These are phyloP conservation scores for Gymnoscelis rufifasciata DNA, from an alignment of 2,888 invertebrate genomes.

Conservation along the genomic window DNA sequence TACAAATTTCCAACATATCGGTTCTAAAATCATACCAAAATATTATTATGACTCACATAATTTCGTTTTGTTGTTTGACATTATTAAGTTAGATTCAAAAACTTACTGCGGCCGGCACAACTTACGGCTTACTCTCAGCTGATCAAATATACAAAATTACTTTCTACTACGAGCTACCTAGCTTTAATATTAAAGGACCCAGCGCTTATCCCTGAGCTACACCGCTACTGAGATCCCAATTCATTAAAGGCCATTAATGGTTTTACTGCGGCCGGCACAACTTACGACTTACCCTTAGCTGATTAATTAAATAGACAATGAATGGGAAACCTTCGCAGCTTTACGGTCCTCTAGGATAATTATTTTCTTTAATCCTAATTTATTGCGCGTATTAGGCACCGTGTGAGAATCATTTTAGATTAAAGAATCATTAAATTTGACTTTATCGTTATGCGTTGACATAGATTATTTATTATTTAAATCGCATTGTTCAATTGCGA, in stretches of 20 bases:
- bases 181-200: neutral
- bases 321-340: conserved; percentile 40
- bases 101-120: conserved; percentile 69
- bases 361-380: too few relatives aligned
- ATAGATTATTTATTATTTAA: too few relatives aligned
- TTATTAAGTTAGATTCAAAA: too few relatives aligned
- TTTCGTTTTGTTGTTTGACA: too few relatives aligned
- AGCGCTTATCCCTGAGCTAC: conserved; percentile 4
- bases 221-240: conserved; percentile 58
- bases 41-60: too few relatives aligned
- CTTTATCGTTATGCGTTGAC: too few relatives aligned
- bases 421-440: neutral
- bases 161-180: too few relatives aligned
- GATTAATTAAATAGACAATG: conserved; percentile 67
- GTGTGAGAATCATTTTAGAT: too few relatives aligned
- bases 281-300: conserved; percentile 39
- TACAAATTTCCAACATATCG: too few relatives aligned
- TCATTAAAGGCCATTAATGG: conserved; percentile 69
- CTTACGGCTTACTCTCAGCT: conserved; percentile 39
- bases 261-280: conserved; percentile 68
- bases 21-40: too few relatives aligned
- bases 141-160: conserved; percentile 70
- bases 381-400: too few relatives aligned
- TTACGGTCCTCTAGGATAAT: conserved; percentile 1
- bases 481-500: too few relatives aligned